Conservation (phyloP, 2,113 vertebrate genomes). For the Nannospalax galili region DNA sequence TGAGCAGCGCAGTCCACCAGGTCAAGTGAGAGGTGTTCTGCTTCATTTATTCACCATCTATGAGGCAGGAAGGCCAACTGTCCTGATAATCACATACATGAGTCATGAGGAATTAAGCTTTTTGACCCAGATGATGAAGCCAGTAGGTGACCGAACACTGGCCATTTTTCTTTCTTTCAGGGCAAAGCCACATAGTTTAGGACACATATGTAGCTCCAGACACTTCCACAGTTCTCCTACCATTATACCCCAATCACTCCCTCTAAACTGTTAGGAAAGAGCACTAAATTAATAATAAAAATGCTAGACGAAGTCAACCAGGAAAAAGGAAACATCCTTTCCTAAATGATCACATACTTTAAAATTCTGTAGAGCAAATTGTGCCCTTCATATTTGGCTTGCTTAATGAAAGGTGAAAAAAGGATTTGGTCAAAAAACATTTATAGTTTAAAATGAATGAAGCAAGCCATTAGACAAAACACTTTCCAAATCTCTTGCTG, state of each 20-base stretch:
- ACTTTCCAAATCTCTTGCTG: background rate
- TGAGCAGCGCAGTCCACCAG: background rate
- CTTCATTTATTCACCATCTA: background rate
- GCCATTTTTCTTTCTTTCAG: background rate
- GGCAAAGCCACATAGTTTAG: background rate
- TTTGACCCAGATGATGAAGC: background rate
- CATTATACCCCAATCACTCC: background rate
- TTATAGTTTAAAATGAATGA: background rate
- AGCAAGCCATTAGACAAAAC: background rate
- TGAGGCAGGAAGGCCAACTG: background rate
- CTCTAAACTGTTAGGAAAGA: background rate
- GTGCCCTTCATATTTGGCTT: slow-evolving; percentile 6
- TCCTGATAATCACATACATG: background rate
- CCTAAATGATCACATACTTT: background rate
- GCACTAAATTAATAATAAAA: background rate
- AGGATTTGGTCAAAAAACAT: background rate
- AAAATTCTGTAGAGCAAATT: background rate
- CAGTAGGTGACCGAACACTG: background rate
- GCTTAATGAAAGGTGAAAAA: background rate
- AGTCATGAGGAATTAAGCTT: slow-evolving; percentile 1
- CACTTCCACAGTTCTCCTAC: background rate
- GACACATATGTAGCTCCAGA: background rate
- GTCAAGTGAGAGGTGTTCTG: background rate
- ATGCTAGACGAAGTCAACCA: background rate
- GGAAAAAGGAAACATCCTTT: background rate